A percentile compares a stretch with the other conserved stretches of the same genome.
phyloP scores from a whole-genome alignment of 1,140 invertebrate genomes.

The Hesperophylax magnus region DNA sequence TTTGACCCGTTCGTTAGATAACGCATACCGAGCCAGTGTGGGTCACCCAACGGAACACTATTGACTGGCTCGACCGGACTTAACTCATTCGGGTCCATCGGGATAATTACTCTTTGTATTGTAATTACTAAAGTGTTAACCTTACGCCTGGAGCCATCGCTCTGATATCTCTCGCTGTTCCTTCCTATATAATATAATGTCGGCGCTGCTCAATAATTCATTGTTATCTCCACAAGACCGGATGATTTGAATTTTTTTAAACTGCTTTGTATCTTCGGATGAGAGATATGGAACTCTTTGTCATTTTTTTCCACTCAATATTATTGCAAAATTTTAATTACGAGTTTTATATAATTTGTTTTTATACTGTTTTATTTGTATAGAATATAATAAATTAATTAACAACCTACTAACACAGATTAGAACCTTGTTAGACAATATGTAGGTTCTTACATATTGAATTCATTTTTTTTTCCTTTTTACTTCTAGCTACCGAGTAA shows the following conservation, averaged over 20 bases:
- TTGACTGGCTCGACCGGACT: neutral
- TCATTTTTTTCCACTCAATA: too few species aligned
- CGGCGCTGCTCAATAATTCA: neutral
- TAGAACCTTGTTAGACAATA: too few species aligned
- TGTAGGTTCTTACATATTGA: too few species aligned
- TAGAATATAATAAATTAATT: too few species aligned
- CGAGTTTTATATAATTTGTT: too few species aligned
- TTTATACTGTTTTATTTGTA: too few species aligned
- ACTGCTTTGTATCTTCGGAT: neutral
- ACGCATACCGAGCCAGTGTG: conserved; percentile 31
- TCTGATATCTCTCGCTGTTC: neutral
- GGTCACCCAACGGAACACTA: conserved; percentile 47
- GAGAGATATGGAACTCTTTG: too few species aligned
- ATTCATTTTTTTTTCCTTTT: too few species aligned
- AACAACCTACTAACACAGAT: too few species aligned
- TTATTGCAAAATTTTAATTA: too few species aligned
- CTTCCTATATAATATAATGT: neutral
- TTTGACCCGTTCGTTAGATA: conserved; percentile 43
- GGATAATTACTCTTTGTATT: conserved; percentile 30
- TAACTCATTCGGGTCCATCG: conserved; percentile 16
- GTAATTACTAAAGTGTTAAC: conserved; percentile 31
- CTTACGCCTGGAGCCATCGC: neutral
- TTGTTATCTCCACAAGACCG: neutral
- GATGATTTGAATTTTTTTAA: neutral
- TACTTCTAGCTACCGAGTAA: too few species aligned